Evolutionary conservation across 2,888 invertebrate genomes (phyloP).

Genomic region (Creontiades dilutus): DNA sequence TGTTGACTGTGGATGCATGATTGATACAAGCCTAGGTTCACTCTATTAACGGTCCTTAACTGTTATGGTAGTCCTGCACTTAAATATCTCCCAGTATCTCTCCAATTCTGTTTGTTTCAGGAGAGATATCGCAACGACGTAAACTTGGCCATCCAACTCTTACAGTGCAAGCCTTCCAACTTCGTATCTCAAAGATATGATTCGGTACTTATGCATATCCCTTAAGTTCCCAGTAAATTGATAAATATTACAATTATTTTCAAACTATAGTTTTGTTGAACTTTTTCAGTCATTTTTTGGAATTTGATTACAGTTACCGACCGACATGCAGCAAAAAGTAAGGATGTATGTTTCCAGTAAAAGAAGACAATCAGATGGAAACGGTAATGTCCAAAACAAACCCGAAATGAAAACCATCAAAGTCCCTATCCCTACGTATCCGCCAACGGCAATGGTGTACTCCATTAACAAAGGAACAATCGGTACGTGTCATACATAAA

Average conservation of each 20-base stretch:
- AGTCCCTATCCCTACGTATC: slow-evolving; percentile 89
- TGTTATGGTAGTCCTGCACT: too few relatives aligned
- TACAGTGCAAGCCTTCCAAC: slow-evolving; percentile 96
- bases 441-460: slow-evolving; percentile 91
- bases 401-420: slow-evolving; percentile 84
- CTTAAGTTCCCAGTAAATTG: neutral
- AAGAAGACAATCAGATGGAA: slow-evolving; percentile 79
- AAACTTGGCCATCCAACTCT: slow-evolving; percentile 93
- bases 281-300: neutral
- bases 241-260: neutral
- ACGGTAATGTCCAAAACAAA: slow-evolving; percentile 77
- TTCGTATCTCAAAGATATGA: slow-evolving; percentile 95
- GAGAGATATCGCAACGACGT: slow-evolving; percentile 96
- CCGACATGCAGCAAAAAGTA: slow-evolving; percentile 94
- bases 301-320: slow-evolving; percentile 85
- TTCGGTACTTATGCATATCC: slow-evolving; percentile 83
- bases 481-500: slow-evolving; percentile 68
- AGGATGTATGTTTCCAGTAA: slow-evolving; percentile 86
- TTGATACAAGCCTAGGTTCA: too few relatives aligned
- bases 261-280: neutral
- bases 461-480: slow-evolving; percentile 78
- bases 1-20: too few relatives aligned
- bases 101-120: slow-evolving; percentile 80
- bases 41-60: too few relatives aligned
- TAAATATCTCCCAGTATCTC: too few relatives aligned